These are phyloP conservation scores for Palaemon carinicauda DNA, from an alignment of 1,140 invertebrate species.

Conservation along the genomic window DNA sequence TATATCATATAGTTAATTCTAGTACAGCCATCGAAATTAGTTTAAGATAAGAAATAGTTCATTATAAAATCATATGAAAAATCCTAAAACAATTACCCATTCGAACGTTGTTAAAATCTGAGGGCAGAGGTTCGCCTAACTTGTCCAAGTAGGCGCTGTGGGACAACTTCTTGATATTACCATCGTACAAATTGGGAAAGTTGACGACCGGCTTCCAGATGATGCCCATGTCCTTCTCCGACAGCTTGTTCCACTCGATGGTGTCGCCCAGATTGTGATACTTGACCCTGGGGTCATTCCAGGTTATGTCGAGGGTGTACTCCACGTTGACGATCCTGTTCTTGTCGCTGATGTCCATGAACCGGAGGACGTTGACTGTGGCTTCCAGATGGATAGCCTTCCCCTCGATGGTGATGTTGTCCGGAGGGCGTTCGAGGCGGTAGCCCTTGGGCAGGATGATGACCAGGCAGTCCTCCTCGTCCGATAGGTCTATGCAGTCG, in stretches of 20 bases:
- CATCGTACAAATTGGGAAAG: conserved; percentile 25
- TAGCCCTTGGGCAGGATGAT: conserved; percentile 14
- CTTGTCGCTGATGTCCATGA: conserved; percentile 33
- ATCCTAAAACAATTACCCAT: conserved; percentile 29
- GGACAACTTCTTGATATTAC: background rate
- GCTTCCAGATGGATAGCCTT: background rate
- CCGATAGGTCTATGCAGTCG: conserved; percentile 48
- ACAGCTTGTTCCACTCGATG: conserved; percentile 13
- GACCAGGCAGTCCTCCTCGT: conserved; percentile 36
- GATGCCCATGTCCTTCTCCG: background rate
- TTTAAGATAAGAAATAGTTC: too few relatives aligned
- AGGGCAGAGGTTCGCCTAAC: background rate
- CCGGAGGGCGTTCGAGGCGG: conserved; percentile 12
- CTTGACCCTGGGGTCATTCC: conserved; percentile 27
- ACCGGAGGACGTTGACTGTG: conserved; percentile 15
- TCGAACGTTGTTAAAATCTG: conserved; percentile 15
- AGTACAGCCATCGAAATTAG: background rate
- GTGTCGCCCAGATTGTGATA: conserved; percentile 37
- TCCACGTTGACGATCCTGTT: conserved; percentile 27
- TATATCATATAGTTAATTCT: background rate
- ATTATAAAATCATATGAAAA: too few relatives aligned
- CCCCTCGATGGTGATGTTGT: background rate
- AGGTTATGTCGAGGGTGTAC: conserved; percentile 11
- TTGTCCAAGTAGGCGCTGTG: background rate
- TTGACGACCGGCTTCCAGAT: conserved; percentile 24